phyloP scores from a whole-genome alignment of 2,888 invertebrate species.

The Lathronympha strigana region DNA sequence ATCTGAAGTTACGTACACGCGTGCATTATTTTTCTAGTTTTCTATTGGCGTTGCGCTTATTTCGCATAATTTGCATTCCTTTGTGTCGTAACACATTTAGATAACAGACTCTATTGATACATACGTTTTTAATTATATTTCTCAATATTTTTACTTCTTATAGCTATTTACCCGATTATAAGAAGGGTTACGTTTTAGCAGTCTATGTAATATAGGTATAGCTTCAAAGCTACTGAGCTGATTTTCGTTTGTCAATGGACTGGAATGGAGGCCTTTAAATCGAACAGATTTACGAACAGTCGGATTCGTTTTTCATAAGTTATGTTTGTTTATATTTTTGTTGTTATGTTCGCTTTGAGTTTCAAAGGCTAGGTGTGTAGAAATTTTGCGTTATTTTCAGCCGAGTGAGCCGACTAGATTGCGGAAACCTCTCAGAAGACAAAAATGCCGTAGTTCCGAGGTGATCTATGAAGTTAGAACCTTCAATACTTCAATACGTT shows the following conservation, averaged over 20 bases:
- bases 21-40: not conserved
- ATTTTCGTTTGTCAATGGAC: no score
- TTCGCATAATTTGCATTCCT: not conserved
- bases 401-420: conserved; percentile 68
- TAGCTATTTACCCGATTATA: no score
- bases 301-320: no score
- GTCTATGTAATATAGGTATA: no score
- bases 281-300: no score
- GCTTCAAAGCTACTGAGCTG: no score
- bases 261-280: no score
- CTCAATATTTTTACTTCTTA: no score
- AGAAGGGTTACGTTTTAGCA: no score
- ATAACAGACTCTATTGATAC: no score
- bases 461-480: conserved; percentile 59
- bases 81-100: no score
- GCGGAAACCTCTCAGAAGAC: conserved; percentile 76
- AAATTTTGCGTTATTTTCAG: conserved; percentile 69
- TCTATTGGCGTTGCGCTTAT: not conserved
- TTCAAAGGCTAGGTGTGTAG: conserved; percentile 52
- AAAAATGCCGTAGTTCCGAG: conserved; percentile 81
- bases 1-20: not conserved
- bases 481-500: conserved; percentile 39
- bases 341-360: conserved; percentile 57
- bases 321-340: conserved; percentile 9
- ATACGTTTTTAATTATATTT: no score